Conservation (phyloP, 2,113 vertebrate genomes). For the Dipodomys spectabilis region DNA sequence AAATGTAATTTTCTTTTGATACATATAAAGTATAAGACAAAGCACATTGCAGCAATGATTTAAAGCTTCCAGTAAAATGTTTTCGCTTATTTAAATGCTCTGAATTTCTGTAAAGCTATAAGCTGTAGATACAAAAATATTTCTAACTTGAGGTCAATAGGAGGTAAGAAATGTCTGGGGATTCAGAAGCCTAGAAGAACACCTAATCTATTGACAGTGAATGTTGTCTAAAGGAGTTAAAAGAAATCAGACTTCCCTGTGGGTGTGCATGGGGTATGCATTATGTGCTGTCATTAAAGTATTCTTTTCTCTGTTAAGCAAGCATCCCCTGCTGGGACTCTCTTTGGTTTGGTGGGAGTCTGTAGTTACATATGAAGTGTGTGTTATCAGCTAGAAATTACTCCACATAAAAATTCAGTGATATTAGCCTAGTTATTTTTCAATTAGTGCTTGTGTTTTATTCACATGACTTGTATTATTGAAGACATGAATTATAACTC, state of each 20-base stretch:
- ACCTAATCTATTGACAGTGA: conserved; percentile 40
- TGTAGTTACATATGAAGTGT: conserved; percentile 53
- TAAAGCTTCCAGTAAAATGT: conserved; percentile 18
- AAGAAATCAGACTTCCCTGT: conserved; percentile 58
- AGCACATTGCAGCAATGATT: background rate
- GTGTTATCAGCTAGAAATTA: conserved; percentile 68
- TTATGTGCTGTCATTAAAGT: conserved; percentile 65
- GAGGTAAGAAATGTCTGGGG: background rate
- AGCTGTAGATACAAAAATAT: background rate
- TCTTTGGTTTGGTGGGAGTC: conserved; percentile 69
- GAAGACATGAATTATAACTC: conserved; percentile 53
- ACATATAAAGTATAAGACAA: background rate
- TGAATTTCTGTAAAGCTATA: conserved; percentile 12
- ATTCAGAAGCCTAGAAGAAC: conserved; percentile 55
- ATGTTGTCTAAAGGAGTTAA: conserved; percentile 59
- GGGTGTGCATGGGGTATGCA: conserved; percentile 43
- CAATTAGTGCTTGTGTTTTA: conserved; percentile 56
- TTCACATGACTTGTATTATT: conserved; percentile 61
- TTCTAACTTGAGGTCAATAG: conserved; percentile 25
- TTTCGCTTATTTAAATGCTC: conserved; percentile 16
- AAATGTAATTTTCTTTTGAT: no score
- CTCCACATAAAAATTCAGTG: conserved; percentile 57
- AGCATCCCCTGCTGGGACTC: conserved; percentile 64
- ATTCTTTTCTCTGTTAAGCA: conserved; percentile 72
- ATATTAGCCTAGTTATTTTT: conserved; percentile 63